Evolutionary conservation across 2,113 vertebrate genomes (phyloP), one percentile per base, ranked within the genome.

Genomic region (Sciurus niger): DNA sequence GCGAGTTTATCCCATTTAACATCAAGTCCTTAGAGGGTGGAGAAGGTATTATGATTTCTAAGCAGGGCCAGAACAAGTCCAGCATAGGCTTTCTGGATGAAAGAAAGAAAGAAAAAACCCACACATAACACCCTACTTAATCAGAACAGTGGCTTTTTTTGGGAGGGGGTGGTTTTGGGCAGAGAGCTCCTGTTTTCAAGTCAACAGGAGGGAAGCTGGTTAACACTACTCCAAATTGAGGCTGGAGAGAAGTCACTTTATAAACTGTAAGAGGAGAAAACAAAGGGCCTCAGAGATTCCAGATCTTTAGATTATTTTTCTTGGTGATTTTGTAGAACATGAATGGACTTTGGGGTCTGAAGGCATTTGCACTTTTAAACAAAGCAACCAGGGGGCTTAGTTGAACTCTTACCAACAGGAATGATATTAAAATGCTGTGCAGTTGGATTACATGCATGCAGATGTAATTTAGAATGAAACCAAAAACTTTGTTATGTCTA

Each of bases 81-180:
- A 40, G 40, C 40, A 40, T 40, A 40, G 40, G 3, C 3, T 40
- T 40, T 40, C 40, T 40, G 40, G 40, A 40, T 3, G 40, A 4
- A 40, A 40, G 40, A 40, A 40, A 40, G 40, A 40, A 40, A 40
- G 40, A 40, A 40, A 40, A 40, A 40, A 40, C 40, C 40, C 40
- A 40, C 40, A 40, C 40, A 40, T 3, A 40, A 40, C 40, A 40
- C 40, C 40, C 3, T 40, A 40, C 40, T 40, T 95, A 94, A 84
- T 67, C 80, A 73, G 91, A 97, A 97, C 93, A 98, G 96, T 93
- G 86, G 96, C 92, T 96, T 98, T 40, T 40, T 40, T 40, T 40
- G 63, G 40, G 40, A 4, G 40, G 63, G 3, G 46, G 53, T 74
- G 43, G 43, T 60, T 73, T 58, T 8, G 40, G 80, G 77, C 68